Evolutionary conservation across 1,140 invertebrate genomes (phyloP).

Genomic region (Drosophila paulistorum): DNA sequence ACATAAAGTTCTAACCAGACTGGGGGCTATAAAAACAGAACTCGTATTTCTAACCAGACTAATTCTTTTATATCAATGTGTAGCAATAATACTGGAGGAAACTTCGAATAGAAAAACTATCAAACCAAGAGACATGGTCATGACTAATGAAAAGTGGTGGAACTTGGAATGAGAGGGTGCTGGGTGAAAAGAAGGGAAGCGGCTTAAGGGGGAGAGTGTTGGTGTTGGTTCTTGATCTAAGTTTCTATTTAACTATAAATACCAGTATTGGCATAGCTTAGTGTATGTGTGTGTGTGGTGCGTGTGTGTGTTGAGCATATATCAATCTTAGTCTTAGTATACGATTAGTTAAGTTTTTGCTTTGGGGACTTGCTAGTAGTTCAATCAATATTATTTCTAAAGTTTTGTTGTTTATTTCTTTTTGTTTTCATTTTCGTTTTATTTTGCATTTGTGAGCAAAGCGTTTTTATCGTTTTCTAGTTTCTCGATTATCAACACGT

Average conservation of each 20-base stretch:
- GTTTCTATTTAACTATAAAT: neutral
- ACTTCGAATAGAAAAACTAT: too few species aligned
- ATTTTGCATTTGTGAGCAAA: neutral
- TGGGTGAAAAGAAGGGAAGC: too few species aligned
- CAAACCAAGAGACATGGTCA: too few species aligned
- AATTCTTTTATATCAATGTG: too few species aligned
- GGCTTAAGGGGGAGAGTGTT: neutral
- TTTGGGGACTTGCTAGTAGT: neutral
- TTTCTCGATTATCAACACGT: constrained; percentile 53
- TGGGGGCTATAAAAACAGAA: too few species aligned
- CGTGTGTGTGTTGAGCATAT: constrained; percentile 9
- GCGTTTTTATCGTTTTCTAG: constrained; percentile 6
- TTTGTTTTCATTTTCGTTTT: constrained; percentile 16
- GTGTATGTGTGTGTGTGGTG: neutral
- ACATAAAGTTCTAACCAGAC: too few species aligned
- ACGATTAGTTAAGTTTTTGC: neutral
- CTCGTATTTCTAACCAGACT: too few species aligned
- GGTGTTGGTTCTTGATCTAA: neutral
- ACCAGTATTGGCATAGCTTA: too few species aligned
- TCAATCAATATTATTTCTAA: too few species aligned
- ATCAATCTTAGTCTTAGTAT: constrained; percentile 2
- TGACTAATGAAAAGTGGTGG: too few species aligned
- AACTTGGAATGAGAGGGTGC: too few species aligned
- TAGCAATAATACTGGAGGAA: too few species aligned
- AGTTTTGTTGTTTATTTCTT: neutral